A percentile compares a stretch with the other conserved stretches of the same genome.
Conservation (phyloP, 2,113 vertebrate species). For the Anguilla rostrata region DNA sequence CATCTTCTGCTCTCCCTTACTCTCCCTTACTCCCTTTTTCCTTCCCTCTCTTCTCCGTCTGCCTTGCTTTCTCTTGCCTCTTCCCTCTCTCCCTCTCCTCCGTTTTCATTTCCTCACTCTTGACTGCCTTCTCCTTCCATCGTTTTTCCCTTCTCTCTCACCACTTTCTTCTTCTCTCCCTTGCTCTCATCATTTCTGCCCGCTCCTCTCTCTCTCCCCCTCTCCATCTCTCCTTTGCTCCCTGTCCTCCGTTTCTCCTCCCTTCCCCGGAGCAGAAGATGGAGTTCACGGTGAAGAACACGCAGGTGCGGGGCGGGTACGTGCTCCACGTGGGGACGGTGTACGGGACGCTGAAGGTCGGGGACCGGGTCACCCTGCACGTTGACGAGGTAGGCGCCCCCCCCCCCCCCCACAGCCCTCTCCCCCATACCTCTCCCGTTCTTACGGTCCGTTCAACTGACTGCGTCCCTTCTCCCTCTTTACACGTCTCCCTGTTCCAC, state of each 20-base stretch:
- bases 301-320: constrained; percentile 90
- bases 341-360: constrained; percentile 85
- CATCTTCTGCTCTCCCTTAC: not conserved
- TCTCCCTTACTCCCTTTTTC: not conserved
- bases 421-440: too few relatives aligned
- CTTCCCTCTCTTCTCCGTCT: not conserved
- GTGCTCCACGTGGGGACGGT: constrained; percentile 89
- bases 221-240: not conserved
- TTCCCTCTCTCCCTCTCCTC: not conserved
- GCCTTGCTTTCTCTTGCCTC: not conserved
- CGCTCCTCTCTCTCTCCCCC: not conserved
- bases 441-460: too few relatives aligned
- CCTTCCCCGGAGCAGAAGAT: constrained; percentile 73
- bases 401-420: not conserved
- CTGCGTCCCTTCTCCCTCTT: too few relatives aligned
- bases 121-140: too few relatives aligned
- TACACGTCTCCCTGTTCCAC: too few relatives aligned
- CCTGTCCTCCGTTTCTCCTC: not conserved
- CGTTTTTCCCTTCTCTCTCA: too few relatives aligned
- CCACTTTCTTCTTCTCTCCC: too few relatives aligned
- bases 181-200: too few relatives aligned
- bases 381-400: constrained; percentile 83
- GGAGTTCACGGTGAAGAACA: constrained; percentile 94
- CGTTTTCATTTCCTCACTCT: not conserved
- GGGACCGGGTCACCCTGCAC: constrained; percentile 80